Percentiles rank a stretch among this genome's conserved stretches.
Evolutionary conservation across 2,113 vertebrate genomes (phyloP).

Genomic region (Sceloporus tristichus): DNA sequence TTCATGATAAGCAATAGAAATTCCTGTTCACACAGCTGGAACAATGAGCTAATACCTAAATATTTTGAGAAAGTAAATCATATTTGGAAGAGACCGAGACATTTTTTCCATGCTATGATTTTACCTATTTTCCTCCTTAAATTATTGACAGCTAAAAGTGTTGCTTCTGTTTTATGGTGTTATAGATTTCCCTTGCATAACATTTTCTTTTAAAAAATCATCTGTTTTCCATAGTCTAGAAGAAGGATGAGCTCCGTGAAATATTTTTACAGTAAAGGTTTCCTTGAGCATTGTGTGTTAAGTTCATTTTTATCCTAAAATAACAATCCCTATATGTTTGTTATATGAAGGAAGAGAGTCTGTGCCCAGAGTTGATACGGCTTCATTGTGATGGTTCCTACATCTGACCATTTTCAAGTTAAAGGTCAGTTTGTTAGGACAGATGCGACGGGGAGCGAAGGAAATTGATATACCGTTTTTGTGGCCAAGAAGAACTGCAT

Average conservation of each 20-base stretch:
- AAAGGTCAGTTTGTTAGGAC: neutral
- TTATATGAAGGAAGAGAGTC: conserved; percentile 19
- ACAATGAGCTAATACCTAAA: neutral
- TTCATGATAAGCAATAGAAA: neutral
- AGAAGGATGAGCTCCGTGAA: conserved; percentile 59
- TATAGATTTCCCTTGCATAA: conserved; percentile 51
- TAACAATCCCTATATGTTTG: conserved; percentile 30
- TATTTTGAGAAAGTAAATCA: conserved; percentile 29
- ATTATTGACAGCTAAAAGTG: conserved; percentile 56
- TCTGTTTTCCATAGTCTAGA: neutral
- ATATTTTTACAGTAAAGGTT: conserved; percentile 56
- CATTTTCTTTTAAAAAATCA: neutral
- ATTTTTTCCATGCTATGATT: conserved; percentile 32
- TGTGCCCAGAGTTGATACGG: neutral
- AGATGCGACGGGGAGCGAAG: too few relatives aligned
- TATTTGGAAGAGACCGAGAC: conserved; percentile 31
- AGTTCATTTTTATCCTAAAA: conserved; percentile 58
- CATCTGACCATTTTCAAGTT: neutral
- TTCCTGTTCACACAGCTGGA: neutral
- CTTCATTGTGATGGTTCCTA: neutral
- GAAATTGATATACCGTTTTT: neutral
- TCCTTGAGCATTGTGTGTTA: conserved; percentile 52
- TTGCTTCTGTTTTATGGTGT: conserved; percentile 46
- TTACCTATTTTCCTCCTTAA: conserved; percentile 11
- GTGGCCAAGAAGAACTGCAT: neutral